Conservation (phyloP, 2,888 invertebrate genomes). For the Caenorhabditis sp. region DNA sequence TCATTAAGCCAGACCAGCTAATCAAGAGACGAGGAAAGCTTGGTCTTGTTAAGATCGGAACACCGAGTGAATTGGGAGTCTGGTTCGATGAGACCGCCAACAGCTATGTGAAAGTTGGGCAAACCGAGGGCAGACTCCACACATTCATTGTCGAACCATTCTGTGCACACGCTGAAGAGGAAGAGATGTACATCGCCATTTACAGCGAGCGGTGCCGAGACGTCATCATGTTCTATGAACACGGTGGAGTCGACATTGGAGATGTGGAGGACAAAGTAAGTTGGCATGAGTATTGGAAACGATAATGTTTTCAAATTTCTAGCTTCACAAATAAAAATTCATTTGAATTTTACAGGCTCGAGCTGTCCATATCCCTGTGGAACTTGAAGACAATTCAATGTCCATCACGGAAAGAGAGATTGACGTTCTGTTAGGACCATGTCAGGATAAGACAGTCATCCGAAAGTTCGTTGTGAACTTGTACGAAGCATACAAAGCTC, state of each 20-base stretch:
- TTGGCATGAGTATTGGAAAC: too few relatives aligned
- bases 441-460: slow-evolving; percentile 20
- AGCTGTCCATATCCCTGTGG: slow-evolving; percentile 74
- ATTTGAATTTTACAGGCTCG: slow-evolving; percentile 67
- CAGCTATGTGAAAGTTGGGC: slow-evolving; percentile 87
- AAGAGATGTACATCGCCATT: slow-evolving; percentile 98
- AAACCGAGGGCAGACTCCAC: slow-evolving; percentile 91
- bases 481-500: slow-evolving; percentile 92
- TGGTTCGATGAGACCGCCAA: slow-evolving; percentile 90
- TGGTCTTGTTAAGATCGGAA: slow-evolving; percentile 96
- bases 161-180: slow-evolving; percentile 86
- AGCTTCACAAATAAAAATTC: not conserved
- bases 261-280: slow-evolving; percentile 91
- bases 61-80: slow-evolving; percentile 89
- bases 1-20: slow-evolving; percentile 98
- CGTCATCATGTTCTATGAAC: slow-evolving; percentile 96
- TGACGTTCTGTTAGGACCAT: slow-evolving; percentile 35
- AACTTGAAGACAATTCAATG: slow-evolving; percentile 73
- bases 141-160: slow-evolving; percentile 98
- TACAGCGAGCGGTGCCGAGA: slow-evolving; percentile 90
- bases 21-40: slow-evolving; percentile 98
- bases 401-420: slow-evolving; percentile 64
- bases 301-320: too few relatives aligned
- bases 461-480: slow-evolving; percentile 89
- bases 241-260: slow-evolving; percentile 97